Evolutionary conservation across 2,797 vertebrate species (phyloP).

Genomic region (Amazona finschi): DNA sequence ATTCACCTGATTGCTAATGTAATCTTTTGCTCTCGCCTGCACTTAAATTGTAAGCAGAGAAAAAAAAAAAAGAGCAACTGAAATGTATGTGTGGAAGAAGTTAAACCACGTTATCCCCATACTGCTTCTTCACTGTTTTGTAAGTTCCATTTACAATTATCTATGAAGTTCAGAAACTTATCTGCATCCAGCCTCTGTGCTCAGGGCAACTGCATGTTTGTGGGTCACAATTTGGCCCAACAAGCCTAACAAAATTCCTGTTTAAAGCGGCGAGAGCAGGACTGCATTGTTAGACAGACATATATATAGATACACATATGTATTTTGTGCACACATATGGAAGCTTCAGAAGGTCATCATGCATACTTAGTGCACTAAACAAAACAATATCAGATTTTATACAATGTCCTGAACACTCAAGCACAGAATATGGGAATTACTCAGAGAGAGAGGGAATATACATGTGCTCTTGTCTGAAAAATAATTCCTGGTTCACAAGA

Average conservation of each 20-base stretch:
- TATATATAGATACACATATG: accelerated
- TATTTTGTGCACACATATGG: background rate
- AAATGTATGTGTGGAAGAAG: background rate
- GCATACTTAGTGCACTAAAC: background rate
- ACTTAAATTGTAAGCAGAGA: background rate
- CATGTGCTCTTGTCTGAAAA: accelerated
- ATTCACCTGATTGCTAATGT: background rate
- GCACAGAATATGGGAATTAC: background rate
- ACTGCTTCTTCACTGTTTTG: background rate
- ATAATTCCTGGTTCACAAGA: background rate
- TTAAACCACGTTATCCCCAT: background rate
- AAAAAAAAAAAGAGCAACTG: background rate
- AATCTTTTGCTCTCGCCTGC: background rate
- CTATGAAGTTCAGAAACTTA: background rate
- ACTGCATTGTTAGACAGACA: background rate
- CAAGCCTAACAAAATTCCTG: background rate
- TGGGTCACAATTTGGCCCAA: background rate
- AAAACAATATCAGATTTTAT: background rate
- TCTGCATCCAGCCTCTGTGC: background rate
- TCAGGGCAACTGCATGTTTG: background rate
- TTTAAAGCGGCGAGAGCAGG: background rate
- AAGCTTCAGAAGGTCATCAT: background rate
- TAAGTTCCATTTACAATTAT: background rate
- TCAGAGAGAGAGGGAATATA: background rate
- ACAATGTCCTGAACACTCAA: background rate